phyloP scores from a whole-genome alignment of 2,113 vertebrate genomes.

The Coptodon rendalli region DNA sequence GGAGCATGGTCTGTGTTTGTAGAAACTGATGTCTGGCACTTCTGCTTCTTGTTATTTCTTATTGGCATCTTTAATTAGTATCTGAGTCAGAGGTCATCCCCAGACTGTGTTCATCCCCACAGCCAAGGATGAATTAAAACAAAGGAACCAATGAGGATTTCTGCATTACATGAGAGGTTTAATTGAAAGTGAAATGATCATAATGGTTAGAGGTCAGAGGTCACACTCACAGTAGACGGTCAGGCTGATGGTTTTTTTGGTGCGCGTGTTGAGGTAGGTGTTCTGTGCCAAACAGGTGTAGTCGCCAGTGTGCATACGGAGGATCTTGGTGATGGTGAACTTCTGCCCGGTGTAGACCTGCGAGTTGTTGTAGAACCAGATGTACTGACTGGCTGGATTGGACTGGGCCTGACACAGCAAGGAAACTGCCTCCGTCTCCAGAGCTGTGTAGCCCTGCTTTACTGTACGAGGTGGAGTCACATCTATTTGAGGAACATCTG shows the following conservation, averaged over 20 bases:
- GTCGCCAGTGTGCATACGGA: slow-evolving; percentile 77
- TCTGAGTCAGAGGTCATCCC: too few relatives aligned
- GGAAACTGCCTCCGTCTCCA: slow-evolving; percentile 81
- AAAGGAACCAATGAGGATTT: too few relatives aligned
- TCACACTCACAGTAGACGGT: slow-evolving; percentile 85
- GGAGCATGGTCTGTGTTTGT: too few relatives aligned
- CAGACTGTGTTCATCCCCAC: too few relatives aligned
- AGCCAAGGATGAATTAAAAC: too few relatives aligned
- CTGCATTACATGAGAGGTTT: too few relatives aligned
- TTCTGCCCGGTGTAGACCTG: slow-evolving; percentile 77
- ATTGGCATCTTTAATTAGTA: too few relatives aligned
- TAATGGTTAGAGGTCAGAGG: background rate
- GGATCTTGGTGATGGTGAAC: slow-evolving; percentile 75
- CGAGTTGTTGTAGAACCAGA: slow-evolving; percentile 85
- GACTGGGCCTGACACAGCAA: slow-evolving; percentile 82
- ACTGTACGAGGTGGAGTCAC: slow-evolving; percentile 76
- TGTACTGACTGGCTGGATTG: slow-evolving; percentile 81
- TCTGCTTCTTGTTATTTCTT: too few relatives aligned
- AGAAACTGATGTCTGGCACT: too few relatives aligned
- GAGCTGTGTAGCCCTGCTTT: slow-evolving; percentile 75
- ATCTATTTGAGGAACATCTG: slow-evolving; percentile 78
- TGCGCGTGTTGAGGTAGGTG: slow-evolving; percentile 75
- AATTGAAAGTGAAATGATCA: background rate
- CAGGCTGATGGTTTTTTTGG: slow-evolving; percentile 78
- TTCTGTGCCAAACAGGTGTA: slow-evolving; percentile 87